These are phyloP conservation scores for Himalopsyche kuldschensis DNA, from an alignment of 2,888 invertebrate genomes.

Conservation along the genomic window DNA sequence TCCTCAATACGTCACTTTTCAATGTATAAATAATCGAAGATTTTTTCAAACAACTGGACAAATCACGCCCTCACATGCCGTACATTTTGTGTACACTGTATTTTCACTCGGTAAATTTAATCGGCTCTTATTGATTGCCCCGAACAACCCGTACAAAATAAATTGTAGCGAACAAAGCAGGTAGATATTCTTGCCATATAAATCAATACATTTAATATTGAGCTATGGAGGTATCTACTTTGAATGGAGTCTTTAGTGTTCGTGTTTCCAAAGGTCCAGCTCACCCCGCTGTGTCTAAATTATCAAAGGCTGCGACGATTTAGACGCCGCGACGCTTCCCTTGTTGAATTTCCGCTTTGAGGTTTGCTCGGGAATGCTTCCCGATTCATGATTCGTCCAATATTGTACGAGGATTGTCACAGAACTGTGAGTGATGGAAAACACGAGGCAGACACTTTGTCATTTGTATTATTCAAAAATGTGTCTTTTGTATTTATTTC, in stretches of 20 bases:
- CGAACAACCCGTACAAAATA: background rate
- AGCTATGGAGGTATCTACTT: background rate
- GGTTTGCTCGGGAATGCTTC: background rate
- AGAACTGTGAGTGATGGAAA: no score
- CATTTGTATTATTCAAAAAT: no score
- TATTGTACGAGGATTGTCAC: background rate
- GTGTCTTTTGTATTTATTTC: no score
- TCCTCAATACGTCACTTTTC: no score
- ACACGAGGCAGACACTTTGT: no score
- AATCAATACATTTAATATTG: background rate
- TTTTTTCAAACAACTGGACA: background rate
- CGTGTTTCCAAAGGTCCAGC: background rate
- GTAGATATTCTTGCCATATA: background rate
- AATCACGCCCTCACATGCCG: background rate
- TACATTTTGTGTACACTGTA: background rate
- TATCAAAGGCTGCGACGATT: background rate
- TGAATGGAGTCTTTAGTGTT: background rate
- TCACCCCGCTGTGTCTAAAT: background rate
- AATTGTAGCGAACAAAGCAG: background rate
- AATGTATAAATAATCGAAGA: background rate
- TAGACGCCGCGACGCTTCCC: background rate
- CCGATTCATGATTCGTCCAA: background rate
- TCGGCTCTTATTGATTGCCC: background rate
- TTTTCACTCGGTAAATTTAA: background rate
- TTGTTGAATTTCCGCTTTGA: background rate